phyloP scores from a whole-genome alignment of 2,797 vertebrate species.

The Anguilla anguilla region DNA sequence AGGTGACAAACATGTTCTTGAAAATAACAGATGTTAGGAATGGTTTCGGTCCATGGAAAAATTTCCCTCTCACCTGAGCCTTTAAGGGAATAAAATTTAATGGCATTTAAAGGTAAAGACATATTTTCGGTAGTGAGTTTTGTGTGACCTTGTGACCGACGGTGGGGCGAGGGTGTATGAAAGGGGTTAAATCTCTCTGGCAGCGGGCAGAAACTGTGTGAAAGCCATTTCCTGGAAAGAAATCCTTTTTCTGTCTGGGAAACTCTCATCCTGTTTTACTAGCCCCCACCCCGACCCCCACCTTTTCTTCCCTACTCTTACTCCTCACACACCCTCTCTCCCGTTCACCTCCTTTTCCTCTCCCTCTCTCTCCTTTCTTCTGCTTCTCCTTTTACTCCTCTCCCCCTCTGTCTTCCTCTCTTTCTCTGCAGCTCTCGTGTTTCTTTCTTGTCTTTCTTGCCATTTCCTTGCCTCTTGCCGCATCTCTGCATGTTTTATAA shows the following conservation, averaged over 20 bases:
- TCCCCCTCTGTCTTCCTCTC: neutral
- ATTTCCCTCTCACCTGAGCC: neutral
- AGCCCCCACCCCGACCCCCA: slow-evolving; percentile 25
- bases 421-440: neutral
- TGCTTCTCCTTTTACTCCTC: neutral
- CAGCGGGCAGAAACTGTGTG: slow-evolving; percentile 51
- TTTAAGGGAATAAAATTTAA: neutral
- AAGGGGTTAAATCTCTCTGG: slow-evolving; percentile 47
- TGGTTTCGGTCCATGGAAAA: neutral
- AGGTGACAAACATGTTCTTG: neutral
- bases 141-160: neutral
- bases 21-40: neutral
- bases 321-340: slow-evolving; percentile 28
- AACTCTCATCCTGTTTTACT: slow-evolving; percentile 47
- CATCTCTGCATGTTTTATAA: neutral
- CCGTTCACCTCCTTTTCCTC: slow-evolving; percentile 4
- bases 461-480: neutral
- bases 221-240: slow-evolving; percentile 64
- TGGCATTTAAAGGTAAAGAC: neutral
- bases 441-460: neutral
- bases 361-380: neutral
- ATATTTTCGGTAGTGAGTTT: neutral
- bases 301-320: slow-evolving; percentile 37
- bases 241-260: slow-evolving; percentile 51
- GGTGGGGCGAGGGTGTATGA: neutral